A percentile compares a stretch with the other conserved stretches of the same genome.
phyloP scores from a whole-genome alignment of 2,888 invertebrate species.

The Limnephilus rhombicus region DNA sequence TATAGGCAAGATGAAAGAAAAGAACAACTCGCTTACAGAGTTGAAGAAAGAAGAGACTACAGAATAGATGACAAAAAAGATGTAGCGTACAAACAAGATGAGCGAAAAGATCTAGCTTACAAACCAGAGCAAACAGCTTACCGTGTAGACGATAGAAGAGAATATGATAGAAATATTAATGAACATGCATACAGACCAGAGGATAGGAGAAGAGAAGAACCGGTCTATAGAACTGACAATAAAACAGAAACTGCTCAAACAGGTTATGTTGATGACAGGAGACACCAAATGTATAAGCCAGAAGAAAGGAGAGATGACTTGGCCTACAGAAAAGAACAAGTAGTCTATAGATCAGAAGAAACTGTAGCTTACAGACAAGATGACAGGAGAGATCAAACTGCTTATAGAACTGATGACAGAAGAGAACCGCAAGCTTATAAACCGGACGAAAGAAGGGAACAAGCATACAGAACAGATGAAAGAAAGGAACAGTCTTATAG shows the following conservation, averaged over 20 bases:
- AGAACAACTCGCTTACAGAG: constrained; percentile 26
- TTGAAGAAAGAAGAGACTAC: constrained; percentile 49
- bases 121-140: constrained; percentile 10
- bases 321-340: constrained; percentile 7
- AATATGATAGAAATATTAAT: constrained; percentile 2
- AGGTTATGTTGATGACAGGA: constrained; percentile 8
- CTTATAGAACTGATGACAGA: constrained; percentile 46
- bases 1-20: constrained; percentile 43
- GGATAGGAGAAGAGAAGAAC: constrained; percentile 18
- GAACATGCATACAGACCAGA: constrained; percentile 17
- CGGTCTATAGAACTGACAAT: constrained; percentile 40
- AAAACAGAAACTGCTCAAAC: constrained; percentile 23
- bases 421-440: constrained; percentile 9
- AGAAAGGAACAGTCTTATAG: neutral
- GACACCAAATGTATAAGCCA: constrained; percentile 22
- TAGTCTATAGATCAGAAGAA: constrained; percentile 15
- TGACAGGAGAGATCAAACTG: constrained; percentile 33
- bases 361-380: constrained; percentile 34
- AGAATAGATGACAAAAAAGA: constrained; percentile 43
- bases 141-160: constrained; percentile 18
- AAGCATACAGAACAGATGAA: constrained; percentile 37
- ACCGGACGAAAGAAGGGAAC: constrained; percentile 24
- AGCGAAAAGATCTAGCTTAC: neutral
- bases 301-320: constrained; percentile 37
- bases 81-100: constrained; percentile 8